A percentile compares a stretch with the other conserved stretches of the same genome.
Conservation (phyloP, 2,797 vertebrate species). For the Gorsachius magnificus region DNA sequence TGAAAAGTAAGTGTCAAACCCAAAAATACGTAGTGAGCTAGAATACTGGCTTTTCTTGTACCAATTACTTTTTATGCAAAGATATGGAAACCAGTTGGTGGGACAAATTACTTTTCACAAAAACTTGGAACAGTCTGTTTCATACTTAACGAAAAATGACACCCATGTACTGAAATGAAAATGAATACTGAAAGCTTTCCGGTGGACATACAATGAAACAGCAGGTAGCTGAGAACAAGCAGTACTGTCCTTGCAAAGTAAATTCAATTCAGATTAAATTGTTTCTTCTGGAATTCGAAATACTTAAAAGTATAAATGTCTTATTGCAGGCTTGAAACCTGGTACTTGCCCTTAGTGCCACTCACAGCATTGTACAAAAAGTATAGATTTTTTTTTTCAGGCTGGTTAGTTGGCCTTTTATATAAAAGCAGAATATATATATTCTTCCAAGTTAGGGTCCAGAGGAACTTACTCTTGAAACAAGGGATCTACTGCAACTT, state of each 20-base stretch:
- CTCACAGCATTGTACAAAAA: neutral
- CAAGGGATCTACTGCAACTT: neutral
- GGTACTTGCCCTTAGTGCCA: neutral
- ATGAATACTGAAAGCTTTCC: constrained; percentile 19
- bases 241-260: neutral
- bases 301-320: neutral
- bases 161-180: neutral
- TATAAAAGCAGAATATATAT: neutral
- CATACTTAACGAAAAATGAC: constrained; percentile 9
- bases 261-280: neutral
- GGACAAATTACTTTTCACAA: neutral
- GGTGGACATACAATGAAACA: constrained; percentile 26
- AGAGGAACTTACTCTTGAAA: neutral
- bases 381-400: fast-evolving
- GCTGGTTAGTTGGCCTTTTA: neutral
- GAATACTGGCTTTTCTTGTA: neutral
- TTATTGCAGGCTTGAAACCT: neutral
- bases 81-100: neutral
- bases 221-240: constrained; percentile 14
- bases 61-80: neutral
- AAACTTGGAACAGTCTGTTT: neutral
- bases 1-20: neutral
- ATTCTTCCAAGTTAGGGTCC: neutral
- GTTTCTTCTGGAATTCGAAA: neutral
- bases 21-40: neutral